Evolutionary conservation across 2,113 vertebrate species (phyloP).

Genomic region (Neolamprologus devosi): DNA sequence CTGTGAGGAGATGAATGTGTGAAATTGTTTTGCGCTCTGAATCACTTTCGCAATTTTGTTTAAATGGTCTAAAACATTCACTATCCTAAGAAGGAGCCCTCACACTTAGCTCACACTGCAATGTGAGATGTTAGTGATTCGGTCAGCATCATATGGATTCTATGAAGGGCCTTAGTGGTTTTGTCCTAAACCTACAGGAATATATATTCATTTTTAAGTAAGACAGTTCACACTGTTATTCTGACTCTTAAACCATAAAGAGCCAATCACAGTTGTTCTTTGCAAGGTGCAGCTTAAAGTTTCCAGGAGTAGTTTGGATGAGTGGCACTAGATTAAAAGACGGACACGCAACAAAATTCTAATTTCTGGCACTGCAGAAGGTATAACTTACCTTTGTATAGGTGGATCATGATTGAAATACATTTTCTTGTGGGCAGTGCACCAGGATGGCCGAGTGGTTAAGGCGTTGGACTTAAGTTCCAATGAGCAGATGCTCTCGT

Average conservation of each 20-base stretch:
- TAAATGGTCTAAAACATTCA: not conserved
- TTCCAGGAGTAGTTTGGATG: not conserved
- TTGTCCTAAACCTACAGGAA: not conserved
- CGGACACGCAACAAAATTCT: accelerated
- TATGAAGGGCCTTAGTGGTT: not conserved
- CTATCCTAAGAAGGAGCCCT: not conserved
- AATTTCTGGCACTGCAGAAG: not conserved
- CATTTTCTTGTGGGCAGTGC: accelerated
- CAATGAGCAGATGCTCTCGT: not conserved
- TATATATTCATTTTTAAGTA: not conserved
- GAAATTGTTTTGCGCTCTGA: not conserved
- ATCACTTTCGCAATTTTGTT: not conserved
- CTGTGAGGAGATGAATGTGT: not conserved
- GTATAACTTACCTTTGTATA: not conserved
- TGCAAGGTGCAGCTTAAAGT: not conserved
- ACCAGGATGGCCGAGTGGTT: not conserved
- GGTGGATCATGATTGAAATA: not conserved
- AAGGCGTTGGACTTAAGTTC: not conserved
- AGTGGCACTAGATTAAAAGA: not conserved
- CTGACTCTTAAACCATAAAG: not conserved
- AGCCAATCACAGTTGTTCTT: not conserved
- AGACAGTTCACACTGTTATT: not conserved
- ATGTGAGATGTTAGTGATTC: not conserved
- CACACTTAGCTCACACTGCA: not conserved
- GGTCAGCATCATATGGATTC: not conserved